A percentile compares a stretch with the other conserved stretches of the same genome.
phyloP scores from a whole-genome alignment of 1,140 invertebrate species.

The Bombus superbus region DNA sequence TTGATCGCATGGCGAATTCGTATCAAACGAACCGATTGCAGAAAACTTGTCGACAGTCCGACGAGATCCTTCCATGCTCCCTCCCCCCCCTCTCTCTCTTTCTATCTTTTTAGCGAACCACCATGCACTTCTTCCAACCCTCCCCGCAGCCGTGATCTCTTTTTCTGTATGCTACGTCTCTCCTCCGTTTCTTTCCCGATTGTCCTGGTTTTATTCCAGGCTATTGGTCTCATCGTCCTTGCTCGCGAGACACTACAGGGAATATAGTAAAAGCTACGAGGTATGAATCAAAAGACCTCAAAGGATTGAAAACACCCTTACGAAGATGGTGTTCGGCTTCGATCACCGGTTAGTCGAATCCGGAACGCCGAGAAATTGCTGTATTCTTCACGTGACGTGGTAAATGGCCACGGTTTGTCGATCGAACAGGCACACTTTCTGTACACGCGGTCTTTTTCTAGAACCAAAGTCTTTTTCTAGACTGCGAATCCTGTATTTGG shows the following conservation, averaged over 20 bases:
- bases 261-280: constrained; percentile 24
- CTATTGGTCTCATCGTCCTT: constrained; percentile 31
- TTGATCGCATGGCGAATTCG: constrained; percentile 64
- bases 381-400: constrained; percentile 31
- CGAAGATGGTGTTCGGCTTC: constrained; percentile 23
- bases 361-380: constrained; percentile 34
- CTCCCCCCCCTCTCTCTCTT: too few species aligned
- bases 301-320: constrained; percentile 45
- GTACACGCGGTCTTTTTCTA: too few species aligned
- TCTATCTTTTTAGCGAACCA: background rate
- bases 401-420: constrained; percentile 17
- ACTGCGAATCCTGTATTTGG: too few species aligned
- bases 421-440: background rate
- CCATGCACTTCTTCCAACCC: background rate
- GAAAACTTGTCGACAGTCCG: constrained; percentile 69
- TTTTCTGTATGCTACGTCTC: constrained; percentile 37
- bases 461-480: too few species aligned
- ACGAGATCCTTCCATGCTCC: constrained; percentile 43
- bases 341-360: constrained; percentile 40
- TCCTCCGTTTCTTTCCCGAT: constrained; percentile 37
- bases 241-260: constrained; percentile 12
- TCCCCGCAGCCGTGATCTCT: constrained; percentile 8
- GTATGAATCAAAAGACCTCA: constrained; percentile 41
- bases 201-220: constrained; percentile 62
- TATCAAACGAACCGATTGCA: constrained; percentile 74